phyloP scores from a whole-genome alignment of 2,797 vertebrate genomes.

The Taeniopygia guttata region DNA sequence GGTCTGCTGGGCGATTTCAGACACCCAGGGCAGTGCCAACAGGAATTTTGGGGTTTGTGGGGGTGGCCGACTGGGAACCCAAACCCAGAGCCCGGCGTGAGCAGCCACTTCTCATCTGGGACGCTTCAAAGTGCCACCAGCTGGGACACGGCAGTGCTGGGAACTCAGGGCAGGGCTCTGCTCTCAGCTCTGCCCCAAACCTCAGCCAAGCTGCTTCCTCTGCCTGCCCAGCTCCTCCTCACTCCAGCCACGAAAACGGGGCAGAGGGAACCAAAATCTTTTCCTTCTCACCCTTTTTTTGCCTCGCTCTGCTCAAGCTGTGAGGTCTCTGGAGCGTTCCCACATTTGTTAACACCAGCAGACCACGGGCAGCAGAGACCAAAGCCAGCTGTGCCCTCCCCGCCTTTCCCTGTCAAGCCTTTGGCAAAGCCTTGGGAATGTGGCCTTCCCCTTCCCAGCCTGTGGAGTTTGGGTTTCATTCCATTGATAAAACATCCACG shows the following conservation, averaged over 20 bases:
- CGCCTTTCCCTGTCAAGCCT: neutral
- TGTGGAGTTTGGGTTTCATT: neutral
- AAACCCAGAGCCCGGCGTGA: neutral
- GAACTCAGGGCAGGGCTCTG: neutral
- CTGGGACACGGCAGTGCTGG: neutral
- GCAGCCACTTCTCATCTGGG: neutral
- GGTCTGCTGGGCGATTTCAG: neutral
- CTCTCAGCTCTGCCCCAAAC: neutral
- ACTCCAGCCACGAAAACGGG: neutral
- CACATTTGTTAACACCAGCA: neutral
- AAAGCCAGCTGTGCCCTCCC: neutral
- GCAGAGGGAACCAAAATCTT: neutral
- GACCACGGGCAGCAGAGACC: neutral
- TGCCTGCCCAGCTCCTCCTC: neutral
- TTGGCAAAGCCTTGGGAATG: neutral
- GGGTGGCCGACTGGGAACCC: neutral
- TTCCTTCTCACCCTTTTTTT: neutral
- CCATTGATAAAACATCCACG: neutral
- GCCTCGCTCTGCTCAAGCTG: neutral
- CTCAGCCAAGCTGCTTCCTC: neutral
- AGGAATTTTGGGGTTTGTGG: neutral
- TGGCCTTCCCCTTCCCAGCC: neutral
- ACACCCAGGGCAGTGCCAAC: rapidly evolving
- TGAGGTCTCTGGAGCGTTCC: neutral
- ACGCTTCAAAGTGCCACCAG: neutral